Evolutionary conservation across 2,797 vertebrate genomes (phyloP).

Genomic region (Ceryle rudis): DNA sequence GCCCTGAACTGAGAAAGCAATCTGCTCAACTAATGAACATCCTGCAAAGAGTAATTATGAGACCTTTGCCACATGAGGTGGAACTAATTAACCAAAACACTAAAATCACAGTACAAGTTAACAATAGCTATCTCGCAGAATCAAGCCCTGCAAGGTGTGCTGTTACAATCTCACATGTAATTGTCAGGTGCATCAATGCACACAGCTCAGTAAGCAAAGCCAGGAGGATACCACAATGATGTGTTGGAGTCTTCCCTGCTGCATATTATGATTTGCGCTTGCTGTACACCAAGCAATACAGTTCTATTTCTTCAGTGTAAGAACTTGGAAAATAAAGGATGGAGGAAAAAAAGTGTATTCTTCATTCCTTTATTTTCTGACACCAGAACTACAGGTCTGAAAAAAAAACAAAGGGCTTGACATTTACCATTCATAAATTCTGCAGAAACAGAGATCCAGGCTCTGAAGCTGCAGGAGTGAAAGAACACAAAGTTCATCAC

Average conservation of each 20-base stretch:
- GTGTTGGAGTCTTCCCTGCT: background rate
- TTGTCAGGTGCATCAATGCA: background rate
- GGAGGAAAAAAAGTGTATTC: background rate
- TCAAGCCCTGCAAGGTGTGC: background rate
- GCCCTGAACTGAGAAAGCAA: constrained; percentile 16
- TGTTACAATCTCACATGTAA: background rate
- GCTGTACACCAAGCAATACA: background rate
- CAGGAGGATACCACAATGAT: background rate
- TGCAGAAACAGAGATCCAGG: constrained; percentile 54
- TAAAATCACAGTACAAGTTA: constrained; percentile 29
- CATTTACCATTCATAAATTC: constrained; percentile 74
- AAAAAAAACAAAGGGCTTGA: constrained; percentile 67
- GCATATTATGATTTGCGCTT: constrained; percentile 58
- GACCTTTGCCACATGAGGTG: constrained; percentile 36
- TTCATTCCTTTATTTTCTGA: constrained; percentile 44
- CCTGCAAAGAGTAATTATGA: constrained; percentile 1
- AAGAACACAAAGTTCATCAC: constrained; percentile 69
- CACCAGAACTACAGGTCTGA: constrained; percentile 36
- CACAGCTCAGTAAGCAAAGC: background rate
- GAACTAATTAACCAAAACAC: constrained; percentile 55
- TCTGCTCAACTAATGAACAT: constrained; percentile 35
- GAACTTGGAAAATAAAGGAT: constrained; percentile 49
- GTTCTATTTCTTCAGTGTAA: constrained; percentile 9
- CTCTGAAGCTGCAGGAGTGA: constrained; percentile 61
- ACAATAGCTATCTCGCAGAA: background rate